These are phyloP conservation scores for Drosophila silvestris DNA, from an alignment of 2,888 invertebrate genomes.

Conservation along the genomic window DNA sequence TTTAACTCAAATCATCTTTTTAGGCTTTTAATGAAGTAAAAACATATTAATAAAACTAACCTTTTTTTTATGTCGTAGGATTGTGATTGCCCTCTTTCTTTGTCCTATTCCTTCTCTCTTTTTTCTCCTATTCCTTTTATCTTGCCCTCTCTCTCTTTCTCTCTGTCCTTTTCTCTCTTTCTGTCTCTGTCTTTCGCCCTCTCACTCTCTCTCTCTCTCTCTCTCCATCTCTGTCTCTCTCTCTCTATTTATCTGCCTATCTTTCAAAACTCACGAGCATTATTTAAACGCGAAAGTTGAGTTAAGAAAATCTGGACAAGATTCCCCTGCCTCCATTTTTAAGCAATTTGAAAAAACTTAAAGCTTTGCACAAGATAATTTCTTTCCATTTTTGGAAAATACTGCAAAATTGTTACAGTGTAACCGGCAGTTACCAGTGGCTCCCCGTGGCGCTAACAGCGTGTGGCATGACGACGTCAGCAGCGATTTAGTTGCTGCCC, in stretches of 20 bases:
- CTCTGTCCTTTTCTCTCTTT: not conserved
- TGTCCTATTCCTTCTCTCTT: too few relatives aligned
- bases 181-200: not conserved
- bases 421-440: conserved; percentile 2
- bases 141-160: not conserved
- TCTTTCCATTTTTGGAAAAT: not conserved
- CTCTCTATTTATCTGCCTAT: not conserved
- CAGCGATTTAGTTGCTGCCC: conserved; percentile 72
- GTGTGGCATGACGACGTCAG: conserved; percentile 51
- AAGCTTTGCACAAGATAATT: not conserved
- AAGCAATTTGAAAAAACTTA: not conserved
- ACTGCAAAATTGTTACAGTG: conserved; percentile 7
- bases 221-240: not conserved
- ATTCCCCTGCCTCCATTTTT: not conserved
- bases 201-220: not conserved
- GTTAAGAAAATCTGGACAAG: not conserved
- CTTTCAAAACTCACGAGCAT: not conserved
- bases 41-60: not conserved
- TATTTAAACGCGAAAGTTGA: too few relatives aligned
- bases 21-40: not conserved
- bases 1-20: not conserved
- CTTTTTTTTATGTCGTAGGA: not conserved
- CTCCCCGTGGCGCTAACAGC: conserved; percentile 23
- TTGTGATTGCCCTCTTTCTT: not conserved
- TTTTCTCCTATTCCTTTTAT: not conserved